phyloP scores from a whole-genome alignment of 2,888 invertebrate genomes.

The Agrilus cyanescens region DNA sequence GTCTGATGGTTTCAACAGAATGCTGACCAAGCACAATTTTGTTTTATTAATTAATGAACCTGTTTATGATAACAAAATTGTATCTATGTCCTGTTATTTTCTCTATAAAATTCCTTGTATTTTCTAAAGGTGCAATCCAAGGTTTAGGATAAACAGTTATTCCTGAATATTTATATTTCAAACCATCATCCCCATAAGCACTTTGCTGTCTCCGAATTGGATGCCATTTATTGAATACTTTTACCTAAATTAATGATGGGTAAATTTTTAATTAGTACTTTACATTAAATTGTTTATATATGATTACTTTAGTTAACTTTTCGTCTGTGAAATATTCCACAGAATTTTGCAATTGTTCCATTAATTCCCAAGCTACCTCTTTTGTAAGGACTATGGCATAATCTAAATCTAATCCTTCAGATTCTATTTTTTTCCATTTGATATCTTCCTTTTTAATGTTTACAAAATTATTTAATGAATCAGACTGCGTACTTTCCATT shows the following conservation, averaged over 20 bases:
- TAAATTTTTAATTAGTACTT: constrained; percentile 4
- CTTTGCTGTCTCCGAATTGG: constrained; percentile 57
- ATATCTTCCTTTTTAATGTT: constrained; percentile 4
- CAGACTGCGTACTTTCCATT: too few relatives aligned
- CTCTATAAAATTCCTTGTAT: constrained; percentile 40
- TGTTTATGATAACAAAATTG: constrained; percentile 57
- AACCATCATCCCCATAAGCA: constrained; percentile 52
- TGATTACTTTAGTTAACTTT: constrained; percentile 44
- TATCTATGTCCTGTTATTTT: constrained; percentile 43
- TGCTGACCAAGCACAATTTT: too few relatives aligned
- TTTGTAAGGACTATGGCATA: constrained; percentile 40
- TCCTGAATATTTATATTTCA: constrained; percentile 54
- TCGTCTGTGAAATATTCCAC: constrained; percentile 49
- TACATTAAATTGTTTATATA: constrained; percentile 8
- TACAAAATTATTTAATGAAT: too few relatives aligned
- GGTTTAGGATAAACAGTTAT: constrained; percentile 49
- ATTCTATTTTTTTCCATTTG: constrained; percentile 32
- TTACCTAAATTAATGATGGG: constrained; percentile 26
- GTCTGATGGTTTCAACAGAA: too few relatives aligned
- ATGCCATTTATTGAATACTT: constrained; percentile 55
- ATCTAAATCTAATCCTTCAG: constrained; percentile 46
- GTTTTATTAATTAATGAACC: constrained; percentile 34
- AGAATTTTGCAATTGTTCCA: constrained; percentile 41
- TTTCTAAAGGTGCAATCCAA: constrained; percentile 44
- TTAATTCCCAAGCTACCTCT: constrained; percentile 37